Conservation (phyloP, 2,113 vertebrate species). For the Rana temporaria region DNA sequence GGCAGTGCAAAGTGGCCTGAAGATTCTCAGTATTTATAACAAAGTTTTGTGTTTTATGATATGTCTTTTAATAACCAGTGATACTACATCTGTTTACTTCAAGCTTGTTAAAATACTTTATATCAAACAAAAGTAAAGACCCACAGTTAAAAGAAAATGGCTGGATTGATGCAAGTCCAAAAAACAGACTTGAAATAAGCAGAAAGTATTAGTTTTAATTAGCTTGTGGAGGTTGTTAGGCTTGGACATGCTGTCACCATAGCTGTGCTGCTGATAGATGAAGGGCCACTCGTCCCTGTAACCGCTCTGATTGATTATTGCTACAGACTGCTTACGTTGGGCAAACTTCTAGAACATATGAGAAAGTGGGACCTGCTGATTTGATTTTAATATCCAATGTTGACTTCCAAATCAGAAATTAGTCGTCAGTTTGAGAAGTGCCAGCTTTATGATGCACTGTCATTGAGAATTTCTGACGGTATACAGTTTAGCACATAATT, state of each 20-base stretch:
- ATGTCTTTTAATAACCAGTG: too few relatives aligned
- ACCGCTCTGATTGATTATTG: conserved; percentile 9
- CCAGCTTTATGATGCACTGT: not conserved
- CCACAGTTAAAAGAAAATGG: not conserved
- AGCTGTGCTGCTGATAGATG: not conserved
- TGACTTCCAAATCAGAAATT: not conserved
- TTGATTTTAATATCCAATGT: not conserved
- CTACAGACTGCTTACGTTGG: conserved; percentile 19
- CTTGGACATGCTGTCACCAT: not conserved
- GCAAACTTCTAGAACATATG: not conserved
- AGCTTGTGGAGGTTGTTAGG: conserved; percentile 8
- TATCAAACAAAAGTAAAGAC: not conserved
- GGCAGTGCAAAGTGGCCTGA: too few relatives aligned
- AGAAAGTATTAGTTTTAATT: conserved; percentile 27
- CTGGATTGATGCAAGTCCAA: not conserved
- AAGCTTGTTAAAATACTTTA: not conserved
- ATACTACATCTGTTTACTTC: too few relatives aligned
- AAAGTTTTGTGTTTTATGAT: too few relatives aligned
- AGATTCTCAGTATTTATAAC: too few relatives aligned
- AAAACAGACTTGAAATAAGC: not conserved
- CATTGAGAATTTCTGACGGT: too few relatives aligned
- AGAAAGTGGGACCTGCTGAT: not conserved
- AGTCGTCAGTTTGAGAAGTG: not conserved
- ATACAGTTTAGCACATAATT: not conserved
- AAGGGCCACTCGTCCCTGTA: not conserved